Conservation (phyloP, 2,113 vertebrate genomes). For the Ovis canadensis region DNA sequence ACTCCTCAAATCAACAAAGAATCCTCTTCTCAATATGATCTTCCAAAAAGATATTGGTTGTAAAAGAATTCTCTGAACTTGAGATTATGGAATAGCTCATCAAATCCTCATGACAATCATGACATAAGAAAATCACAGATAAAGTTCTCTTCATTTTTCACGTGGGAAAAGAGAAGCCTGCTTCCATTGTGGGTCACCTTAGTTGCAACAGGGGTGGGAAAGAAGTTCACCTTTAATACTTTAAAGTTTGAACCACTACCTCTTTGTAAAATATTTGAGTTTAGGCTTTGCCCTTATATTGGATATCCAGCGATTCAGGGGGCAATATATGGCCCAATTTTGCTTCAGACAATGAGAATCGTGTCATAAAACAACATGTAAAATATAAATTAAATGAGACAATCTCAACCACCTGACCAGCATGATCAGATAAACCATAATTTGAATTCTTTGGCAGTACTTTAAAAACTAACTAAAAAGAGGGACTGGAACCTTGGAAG, state of each 20-base stretch:
- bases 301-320: not conserved
- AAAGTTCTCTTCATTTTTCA: not conserved
- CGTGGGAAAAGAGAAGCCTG: not conserved
- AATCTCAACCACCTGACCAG: not conserved
- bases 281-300: not conserved
- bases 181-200: not conserved
- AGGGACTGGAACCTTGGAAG: not conserved
- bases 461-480: slow-evolving; percentile 39
- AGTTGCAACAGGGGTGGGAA: not conserved
- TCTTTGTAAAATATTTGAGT: not conserved
- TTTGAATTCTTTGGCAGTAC: slow-evolving; percentile 34
- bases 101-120: not conserved
- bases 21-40: not conserved
- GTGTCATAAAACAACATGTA: not conserved
- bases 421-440: not conserved
- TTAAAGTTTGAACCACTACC: not conserved
- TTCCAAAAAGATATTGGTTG: not conserved
- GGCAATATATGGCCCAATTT: not conserved
- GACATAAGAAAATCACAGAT: not conserved
- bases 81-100: not conserved
- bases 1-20: not conserved
- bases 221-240: not conserved
- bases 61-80: not conserved
- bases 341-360: not conserved
- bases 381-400: not conserved